These are phyloP conservation scores for Nicator chloris DNA, from an alignment of 2,113 vertebrate genomes.

Conservation along the genomic window DNA sequence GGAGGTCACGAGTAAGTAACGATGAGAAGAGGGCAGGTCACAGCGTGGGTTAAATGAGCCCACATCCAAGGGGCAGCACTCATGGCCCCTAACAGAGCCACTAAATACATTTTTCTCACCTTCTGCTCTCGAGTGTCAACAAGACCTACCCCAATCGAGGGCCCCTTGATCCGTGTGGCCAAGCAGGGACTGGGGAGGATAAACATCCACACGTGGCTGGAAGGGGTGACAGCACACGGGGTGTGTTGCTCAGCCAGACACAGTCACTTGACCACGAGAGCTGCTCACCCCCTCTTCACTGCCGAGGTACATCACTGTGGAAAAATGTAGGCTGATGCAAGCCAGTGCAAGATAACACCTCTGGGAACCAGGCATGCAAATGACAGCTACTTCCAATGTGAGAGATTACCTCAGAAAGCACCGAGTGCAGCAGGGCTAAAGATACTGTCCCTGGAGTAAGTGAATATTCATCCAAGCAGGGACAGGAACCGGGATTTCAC, in stretches of 20 bases:
- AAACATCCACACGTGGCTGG: neutral
- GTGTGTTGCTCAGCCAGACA: neutral
- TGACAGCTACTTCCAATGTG: neutral
- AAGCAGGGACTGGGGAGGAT: neutral
- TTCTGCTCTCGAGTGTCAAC: neutral
- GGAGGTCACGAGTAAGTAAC: neutral
- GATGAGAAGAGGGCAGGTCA: neutral
- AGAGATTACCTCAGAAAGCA: conserved; percentile 9
- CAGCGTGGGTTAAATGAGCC: neutral
- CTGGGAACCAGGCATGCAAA: neutral
- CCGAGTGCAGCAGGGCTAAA: neutral
- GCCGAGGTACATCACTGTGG: too few species aligned
- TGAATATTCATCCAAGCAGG: neutral
- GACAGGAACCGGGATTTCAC: neutral
- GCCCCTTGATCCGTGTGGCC: neutral
- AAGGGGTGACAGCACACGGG: neutral
- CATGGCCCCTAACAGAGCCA: neutral
- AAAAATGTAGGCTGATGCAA: conserved; percentile 3
- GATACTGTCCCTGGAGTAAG: neutral
- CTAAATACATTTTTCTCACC: conserved; percentile 18
- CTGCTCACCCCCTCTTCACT: neutral
- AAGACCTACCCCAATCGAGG: neutral
- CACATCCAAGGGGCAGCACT: neutral
- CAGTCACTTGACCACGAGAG: neutral
- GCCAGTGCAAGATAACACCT: neutral